Evolutionary conservation across 53 echinoderm and acorn worm species (phyloP).

Genomic region (Holothuria scabra): DNA sequence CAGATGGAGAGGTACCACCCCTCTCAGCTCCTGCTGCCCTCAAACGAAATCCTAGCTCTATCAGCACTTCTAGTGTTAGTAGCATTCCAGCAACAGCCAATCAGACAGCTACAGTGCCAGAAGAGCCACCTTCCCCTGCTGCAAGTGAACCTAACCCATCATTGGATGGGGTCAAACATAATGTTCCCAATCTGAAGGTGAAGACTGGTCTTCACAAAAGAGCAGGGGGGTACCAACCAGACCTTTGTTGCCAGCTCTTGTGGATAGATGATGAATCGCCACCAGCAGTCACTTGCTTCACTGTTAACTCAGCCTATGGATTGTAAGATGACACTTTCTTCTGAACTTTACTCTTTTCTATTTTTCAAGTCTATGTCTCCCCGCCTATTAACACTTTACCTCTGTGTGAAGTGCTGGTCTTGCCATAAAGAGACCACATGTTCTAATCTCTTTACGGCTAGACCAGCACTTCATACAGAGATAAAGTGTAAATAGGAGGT

Average conservation of each 20-base stretch:
- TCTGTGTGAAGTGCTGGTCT: too few species aligned
- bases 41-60: conserved; percentile 91
- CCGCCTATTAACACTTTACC: too few species aligned
- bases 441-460: too few species aligned
- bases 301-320: conserved; percentile 92
- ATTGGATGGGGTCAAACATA: conserved; percentile 73
- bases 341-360: neutral
- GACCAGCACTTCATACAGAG: too few species aligned
- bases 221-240: conserved; percentile 81
- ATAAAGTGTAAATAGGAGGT: too few species aligned
- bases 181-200: conserved; percentile 91
- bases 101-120: conserved; percentile 33
- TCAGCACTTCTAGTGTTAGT: conserved; percentile 79
- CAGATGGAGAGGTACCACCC: conserved; percentile 91
- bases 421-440: too few species aligned
- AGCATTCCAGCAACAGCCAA: conserved; percentile 43
- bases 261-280: conserved; percentile 97
- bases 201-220: conserved; percentile 82
- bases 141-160: conserved; percentile 54
- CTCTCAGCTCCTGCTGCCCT: conserved; percentile 74
- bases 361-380: neutral
- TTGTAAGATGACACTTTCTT: conserved; percentile 68
- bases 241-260: conserved; percentile 79
- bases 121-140: conserved; percentile 26
- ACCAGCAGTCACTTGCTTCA: conserved; percentile 82